Percentiles rank a stretch among this genome's conserved stretches.
These are phyloP conservation scores for Pygocentrus nattereri DNA, from an alignment of 2,797 vertebrate genomes.

Conservation along the genomic window DNA sequence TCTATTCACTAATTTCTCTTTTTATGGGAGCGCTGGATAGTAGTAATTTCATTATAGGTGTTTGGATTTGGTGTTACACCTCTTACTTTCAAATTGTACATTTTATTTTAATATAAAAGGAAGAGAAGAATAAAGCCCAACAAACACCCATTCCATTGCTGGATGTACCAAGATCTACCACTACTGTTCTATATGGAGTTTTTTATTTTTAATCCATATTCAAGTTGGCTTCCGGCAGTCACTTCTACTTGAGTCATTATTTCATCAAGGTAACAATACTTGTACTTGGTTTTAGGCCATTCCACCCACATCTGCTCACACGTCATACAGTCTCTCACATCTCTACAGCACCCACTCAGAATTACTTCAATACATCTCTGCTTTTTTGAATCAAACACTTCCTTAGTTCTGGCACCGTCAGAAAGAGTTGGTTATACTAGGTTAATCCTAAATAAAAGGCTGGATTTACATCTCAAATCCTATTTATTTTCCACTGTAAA, in stretches of 20 bases:
- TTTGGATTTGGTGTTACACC: no score
- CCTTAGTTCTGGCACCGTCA: neutral
- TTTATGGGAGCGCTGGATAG: no score
- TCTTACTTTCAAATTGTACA: neutral
- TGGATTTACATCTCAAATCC: neutral
- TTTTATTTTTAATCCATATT: neutral
- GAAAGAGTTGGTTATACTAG: neutral
- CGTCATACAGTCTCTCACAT: neutral
- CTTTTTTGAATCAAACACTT: neutral
- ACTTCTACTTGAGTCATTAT: neutral
- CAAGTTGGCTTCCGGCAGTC: neutral
- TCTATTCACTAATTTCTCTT: no score
- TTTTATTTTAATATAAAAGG: neutral
- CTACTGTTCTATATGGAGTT: neutral
- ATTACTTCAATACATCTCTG: neutral
- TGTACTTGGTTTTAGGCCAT: neutral
- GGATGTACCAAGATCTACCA: neutral
- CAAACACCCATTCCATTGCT: no score
- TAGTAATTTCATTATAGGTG: no score
- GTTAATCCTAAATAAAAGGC: neutral
- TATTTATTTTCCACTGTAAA: neutral
- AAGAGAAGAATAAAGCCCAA: neutral
- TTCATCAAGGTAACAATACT: neutral
- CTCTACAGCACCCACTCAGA: neutral
- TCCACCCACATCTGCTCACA: neutral